phyloP scores from a whole-genome alignment of 2,888 invertebrate genomes.

The Chaitophorus viminalis region DNA sequence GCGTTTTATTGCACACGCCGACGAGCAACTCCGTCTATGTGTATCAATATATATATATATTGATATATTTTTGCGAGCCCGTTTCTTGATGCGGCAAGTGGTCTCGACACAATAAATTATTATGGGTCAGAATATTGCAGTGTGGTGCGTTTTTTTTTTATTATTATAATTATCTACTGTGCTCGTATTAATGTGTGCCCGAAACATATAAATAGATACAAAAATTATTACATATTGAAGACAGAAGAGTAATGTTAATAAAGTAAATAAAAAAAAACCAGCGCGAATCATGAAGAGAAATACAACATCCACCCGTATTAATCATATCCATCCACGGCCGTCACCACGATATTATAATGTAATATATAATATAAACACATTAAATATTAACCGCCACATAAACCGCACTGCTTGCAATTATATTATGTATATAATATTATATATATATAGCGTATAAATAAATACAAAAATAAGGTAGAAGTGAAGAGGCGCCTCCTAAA shows the following conservation, averaged over 20 bases:
- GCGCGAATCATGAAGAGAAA: slow-evolving; percentile 63
- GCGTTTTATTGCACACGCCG: background rate
- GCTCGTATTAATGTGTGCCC: background rate
- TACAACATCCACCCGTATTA: slow-evolving; percentile 65
- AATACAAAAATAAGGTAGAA: background rate
- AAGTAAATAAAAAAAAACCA: background rate
- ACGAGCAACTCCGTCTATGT: background rate
- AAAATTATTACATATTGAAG: background rate
- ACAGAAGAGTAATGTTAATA: background rate
- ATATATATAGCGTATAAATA: background rate
- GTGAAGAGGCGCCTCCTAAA: slow-evolving; percentile 16
- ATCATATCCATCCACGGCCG: slow-evolving; percentile 40
- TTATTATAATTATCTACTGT: background rate
- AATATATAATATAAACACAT: background rate
- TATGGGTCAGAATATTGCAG: slow-evolving; percentile 26
- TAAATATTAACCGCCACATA: background rate
- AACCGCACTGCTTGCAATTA: background rate
- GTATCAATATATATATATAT: background rate
- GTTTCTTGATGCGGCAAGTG: background rate
- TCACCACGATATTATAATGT: background rate
- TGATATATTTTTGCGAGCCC: no score
- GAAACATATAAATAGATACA: background rate
- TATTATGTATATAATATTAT: background rate
- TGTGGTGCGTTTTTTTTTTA: slow-evolving; percentile 29
- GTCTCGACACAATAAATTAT: background rate